Percentiles rank a stretch among this genome's conserved stretches.
Evolutionary conservation across 2,797 vertebrate species (phyloP).

Genomic region (Catostomus latipinnis): DNA sequence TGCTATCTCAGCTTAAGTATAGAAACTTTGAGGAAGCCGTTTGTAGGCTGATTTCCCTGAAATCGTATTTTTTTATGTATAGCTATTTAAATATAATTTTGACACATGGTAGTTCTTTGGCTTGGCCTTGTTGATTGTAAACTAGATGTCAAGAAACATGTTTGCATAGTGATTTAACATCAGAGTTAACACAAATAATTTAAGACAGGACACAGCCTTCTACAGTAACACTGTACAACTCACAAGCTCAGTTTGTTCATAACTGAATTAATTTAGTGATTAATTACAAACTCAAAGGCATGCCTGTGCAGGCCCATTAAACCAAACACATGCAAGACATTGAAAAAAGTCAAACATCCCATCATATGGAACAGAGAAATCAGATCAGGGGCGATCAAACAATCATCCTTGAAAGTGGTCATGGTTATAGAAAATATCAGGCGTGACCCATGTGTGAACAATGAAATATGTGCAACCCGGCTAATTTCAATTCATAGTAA

Average conservation of each 20-base stretch:
- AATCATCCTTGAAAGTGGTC: not conserved
- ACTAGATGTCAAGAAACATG: not conserved
- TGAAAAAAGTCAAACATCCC: not conserved
- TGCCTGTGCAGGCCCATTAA: slow-evolving; percentile 7
- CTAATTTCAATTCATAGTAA: no score
- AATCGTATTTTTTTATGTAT: no score
- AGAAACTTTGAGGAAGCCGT: no score
- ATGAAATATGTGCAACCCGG: no score
- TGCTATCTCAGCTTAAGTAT: no score
- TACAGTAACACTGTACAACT: not conserved
- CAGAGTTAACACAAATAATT: not conserved
- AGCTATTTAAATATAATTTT: no score
- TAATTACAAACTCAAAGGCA: not conserved
- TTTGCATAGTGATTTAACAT: not conserved
- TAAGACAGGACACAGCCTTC: not conserved
- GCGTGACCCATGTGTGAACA: no score
- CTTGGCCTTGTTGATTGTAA: slow-evolving; percentile 1
- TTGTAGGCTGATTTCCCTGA: no score
- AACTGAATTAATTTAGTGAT: not conserved
- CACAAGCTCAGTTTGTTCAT: slow-evolving; percentile 1
- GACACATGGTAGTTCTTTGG: not conserved
- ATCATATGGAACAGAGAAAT: not conserved
- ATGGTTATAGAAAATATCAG: no score
- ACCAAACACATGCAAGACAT: not conserved
- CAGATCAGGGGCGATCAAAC: not conserved